phyloP scores from a whole-genome alignment of 2,797 vertebrate species.

The Tauraco hartlaubi region DNA sequence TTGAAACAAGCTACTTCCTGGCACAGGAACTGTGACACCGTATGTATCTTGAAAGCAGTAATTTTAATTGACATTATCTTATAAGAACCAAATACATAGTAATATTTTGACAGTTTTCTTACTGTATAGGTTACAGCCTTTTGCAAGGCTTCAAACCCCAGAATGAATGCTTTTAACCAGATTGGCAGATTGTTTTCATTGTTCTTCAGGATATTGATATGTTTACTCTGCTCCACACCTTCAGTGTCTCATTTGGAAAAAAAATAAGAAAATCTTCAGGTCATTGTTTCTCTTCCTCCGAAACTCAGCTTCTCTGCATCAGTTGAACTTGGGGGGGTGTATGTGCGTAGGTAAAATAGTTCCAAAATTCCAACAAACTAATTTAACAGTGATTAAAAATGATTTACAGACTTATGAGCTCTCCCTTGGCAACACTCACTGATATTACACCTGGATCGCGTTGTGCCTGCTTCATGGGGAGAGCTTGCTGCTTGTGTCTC shows the following conservation, averaged over 20 bases:
- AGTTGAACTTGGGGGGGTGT: not conserved
- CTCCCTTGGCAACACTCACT: not conserved
- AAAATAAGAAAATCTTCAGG: not conserved
- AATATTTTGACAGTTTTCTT: not conserved
- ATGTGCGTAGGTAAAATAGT: not conserved
- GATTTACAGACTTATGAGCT: not conserved
- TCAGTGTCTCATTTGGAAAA: not conserved
- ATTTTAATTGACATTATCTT: not conserved
- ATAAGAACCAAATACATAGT: not conserved
- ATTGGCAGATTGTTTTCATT: not conserved
- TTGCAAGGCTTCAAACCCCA: not conserved
- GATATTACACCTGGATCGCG: not conserved
- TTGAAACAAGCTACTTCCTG: not conserved
- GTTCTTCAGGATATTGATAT: not conserved
- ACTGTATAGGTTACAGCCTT: not conserved
- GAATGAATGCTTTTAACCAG: not conserved
- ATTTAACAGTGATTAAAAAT: not conserved
- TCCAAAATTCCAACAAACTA: not conserved
- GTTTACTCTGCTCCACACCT: not conserved
- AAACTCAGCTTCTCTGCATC: not conserved
- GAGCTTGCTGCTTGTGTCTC: not conserved
- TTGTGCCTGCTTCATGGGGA: not conserved
- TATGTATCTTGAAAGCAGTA: not conserved
- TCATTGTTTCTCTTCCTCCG: not conserved
- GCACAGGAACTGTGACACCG: not conserved